Percentiles rank a stretch among this genome's conserved stretches.
Conservation (phyloP, 2,888 invertebrate species). For the Homarus gammarus region DNA sequence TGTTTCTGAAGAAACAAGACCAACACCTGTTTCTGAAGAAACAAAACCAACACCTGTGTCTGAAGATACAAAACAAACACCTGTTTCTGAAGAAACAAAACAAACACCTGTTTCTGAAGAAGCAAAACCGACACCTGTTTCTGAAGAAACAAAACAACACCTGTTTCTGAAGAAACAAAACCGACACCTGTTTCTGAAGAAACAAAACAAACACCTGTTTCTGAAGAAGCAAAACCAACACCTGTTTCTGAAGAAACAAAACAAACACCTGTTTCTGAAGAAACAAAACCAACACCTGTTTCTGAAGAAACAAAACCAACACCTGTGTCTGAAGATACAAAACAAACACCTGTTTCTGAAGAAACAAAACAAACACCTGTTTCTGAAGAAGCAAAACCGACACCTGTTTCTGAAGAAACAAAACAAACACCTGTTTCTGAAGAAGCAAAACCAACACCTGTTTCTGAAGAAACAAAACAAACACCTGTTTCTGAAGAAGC, state of each 20-base stretch:
- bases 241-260: background rate
- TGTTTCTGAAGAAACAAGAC: background rate
- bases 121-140: background rate
- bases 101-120: background rate
- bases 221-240: background rate
- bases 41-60: conserved; percentile 16
- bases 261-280: background rate
- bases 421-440: background rate
- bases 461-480: background rate
- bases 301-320: background rate
- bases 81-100: background rate
- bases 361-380: background rate
- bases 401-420: background rate
- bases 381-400: background rate
- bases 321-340: background rate
- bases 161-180: background rate
- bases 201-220: background rate
- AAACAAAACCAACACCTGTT: background rate
- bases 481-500: background rate
- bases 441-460: background rate
- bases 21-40: conserved; percentile 5
- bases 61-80: background rate
- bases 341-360: background rate
- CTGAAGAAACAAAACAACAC: background rate
- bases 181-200: background rate